Base-by-base conservation (phyloP, 2,888 invertebrate genomes). In the Hirtodrosophila alboralis region DNA sequence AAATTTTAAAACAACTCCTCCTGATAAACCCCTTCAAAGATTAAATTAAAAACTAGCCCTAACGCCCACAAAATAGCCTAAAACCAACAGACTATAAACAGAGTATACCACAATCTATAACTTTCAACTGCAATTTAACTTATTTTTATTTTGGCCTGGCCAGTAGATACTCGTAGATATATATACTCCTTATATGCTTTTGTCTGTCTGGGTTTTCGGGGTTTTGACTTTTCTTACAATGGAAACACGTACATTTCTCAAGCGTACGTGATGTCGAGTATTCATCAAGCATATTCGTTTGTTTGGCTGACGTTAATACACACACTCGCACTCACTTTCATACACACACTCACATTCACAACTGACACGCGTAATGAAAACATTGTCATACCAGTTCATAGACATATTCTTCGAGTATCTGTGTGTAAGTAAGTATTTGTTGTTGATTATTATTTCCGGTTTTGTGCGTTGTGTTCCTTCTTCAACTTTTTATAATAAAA, bases 201-300 rank as follows among this genome's bases (percentile, higher is more conserved):
- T 65, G 66, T 68, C 56, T 79, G 69, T 8, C 28, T 30, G 56
- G 43, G 34, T 51, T 58, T 58, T 34, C n/a, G n/a, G 44, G 51
- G 52, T 41, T 65, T 53, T 53, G 53, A 59, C 76, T 77, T 71
- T 81, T 69, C 54, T 72, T 70, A 78, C 84, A 88, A 85, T 84
- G 77, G 76, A 72, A 88, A 86, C 88, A 87, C 88, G 88, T 88
- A 79, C 80, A 74, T 80, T 84, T 84, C 83, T 76, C 76, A 74
- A 72, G 60, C 63, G 81, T 88, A 88, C 87, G 89, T 88, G 87
- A 87, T 84, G 87, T 84, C 84, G 85, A 74, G 84, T 83, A 86
- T 87, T 88, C 87, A 86, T 88, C 88, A 87, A 75, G 72, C 61
- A 65, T 75, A 77, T 84, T 81, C 63, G 64, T 74, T 79, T 80